These are phyloP conservation scores for Luffia ferchaultella DNA, from an alignment of 2,888 invertebrate genomes.

Conservation along the genomic window DNA sequence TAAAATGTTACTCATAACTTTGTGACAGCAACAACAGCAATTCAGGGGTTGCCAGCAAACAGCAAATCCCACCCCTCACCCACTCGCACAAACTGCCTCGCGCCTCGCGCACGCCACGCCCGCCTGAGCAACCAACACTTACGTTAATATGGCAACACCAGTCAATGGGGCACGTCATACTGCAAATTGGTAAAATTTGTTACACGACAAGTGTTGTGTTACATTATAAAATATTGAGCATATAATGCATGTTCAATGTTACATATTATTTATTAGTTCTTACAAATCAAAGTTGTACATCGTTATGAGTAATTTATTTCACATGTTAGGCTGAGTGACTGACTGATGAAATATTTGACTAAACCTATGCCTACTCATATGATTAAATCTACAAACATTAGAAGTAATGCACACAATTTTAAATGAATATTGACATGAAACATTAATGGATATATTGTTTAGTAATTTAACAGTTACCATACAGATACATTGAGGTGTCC, in stretches of 20 bases:
- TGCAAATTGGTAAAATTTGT: too few species aligned
- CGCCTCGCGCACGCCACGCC: conserved; percentile 22
- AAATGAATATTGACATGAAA: neutral
- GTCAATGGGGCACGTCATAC: neutral
- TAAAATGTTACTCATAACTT: conserved; percentile 65
- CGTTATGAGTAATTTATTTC: neutral
- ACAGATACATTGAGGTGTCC: neutral
- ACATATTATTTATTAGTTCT: neutral
- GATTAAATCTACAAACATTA: neutral
- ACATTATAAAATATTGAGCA: neutral
- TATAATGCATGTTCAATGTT: neutral
- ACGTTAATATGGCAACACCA: neutral
- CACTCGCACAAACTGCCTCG: conserved; percentile 39
- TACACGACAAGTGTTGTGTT: neutral
- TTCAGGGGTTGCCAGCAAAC: conserved; percentile 63
- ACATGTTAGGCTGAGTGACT: neutral
- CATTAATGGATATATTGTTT: neutral
- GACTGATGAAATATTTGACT: neutral
- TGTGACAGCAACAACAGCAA: conserved; percentile 61
- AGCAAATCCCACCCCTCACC: conserved; percentile 51
- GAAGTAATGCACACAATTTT: neutral
- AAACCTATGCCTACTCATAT: neutral
- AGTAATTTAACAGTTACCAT: neutral
- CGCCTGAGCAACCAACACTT: neutral
- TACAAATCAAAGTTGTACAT: neutral